These are phyloP conservation scores for Antennarius striatus DNA, from an alignment of 2,113 vertebrate species.

Conservation along the genomic window DNA sequence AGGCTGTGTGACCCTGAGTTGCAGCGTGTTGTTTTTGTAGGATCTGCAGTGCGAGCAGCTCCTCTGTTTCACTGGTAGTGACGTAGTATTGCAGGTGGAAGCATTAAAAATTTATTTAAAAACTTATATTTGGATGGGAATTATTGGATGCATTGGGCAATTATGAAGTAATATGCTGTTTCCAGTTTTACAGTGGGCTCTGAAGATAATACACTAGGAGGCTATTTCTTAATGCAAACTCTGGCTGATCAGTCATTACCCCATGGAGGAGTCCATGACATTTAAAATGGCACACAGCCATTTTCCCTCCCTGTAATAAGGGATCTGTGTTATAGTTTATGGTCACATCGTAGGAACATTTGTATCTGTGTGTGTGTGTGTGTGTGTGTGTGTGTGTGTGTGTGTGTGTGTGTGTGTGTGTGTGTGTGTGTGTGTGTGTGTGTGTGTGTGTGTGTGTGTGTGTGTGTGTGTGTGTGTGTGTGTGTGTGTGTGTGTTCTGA, in stretches of 20 bases:
- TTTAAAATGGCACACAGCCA: slow-evolving; percentile 67
- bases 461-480: slow-evolving; percentile 16
- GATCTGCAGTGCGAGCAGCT: background rate
- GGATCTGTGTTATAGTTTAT: slow-evolving; percentile 62
- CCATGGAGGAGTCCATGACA: slow-evolving; percentile 61
- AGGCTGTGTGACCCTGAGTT: background rate
- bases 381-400: slow-evolving; percentile 19
- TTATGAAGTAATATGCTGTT: slow-evolving; percentile 11
- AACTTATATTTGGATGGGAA: background rate
- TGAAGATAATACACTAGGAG: slow-evolving; percentile 29
- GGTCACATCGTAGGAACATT: slow-evolving; percentile 57
- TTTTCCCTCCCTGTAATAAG: slow-evolving; percentile 55
- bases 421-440: slow-evolving; percentile 28
- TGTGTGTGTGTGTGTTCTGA: slow-evolving; percentile 23
- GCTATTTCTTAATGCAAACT: slow-evolving; percentile 28
- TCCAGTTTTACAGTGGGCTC: slow-evolving; percentile 22
- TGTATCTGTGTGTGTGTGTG: slow-evolving; percentile 35
- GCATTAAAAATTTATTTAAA: too few species aligned
- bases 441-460: slow-evolving; percentile 20
- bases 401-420: slow-evolving; percentile 15
- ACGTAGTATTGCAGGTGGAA: background rate
- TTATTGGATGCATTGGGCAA: slow-evolving; percentile 14
- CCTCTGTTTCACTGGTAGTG: background rate
- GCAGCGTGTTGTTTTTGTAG: background rate
- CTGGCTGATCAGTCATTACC: slow-evolving; percentile 65